Conservation (phyloP, 2,797 vertebrate species). For the Fringilla coelebs region DNA sequence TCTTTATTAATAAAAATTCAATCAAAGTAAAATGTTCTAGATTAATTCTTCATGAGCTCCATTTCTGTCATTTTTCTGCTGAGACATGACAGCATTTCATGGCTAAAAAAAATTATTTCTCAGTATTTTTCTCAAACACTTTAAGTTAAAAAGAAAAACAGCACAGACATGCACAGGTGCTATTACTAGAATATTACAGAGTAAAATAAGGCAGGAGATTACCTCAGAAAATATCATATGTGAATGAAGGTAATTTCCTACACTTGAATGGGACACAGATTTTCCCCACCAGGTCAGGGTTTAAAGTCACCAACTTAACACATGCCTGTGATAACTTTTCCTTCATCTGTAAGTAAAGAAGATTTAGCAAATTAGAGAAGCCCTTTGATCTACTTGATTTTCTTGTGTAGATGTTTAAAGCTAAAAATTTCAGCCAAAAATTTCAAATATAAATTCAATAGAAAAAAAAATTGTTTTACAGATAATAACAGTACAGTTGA, state of each 20-base stretch:
- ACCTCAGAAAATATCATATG: neutral
- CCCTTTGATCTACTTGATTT: neutral
- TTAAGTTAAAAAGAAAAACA: neutral
- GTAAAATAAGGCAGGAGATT: neutral
- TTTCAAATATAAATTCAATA: neutral
- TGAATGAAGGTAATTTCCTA: neutral
- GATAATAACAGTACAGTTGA: neutral
- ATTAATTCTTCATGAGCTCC: neutral
- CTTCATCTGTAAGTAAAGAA: neutral
- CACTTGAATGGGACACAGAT: neutral
- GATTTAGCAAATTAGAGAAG: neutral
- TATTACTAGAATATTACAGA: neutral
- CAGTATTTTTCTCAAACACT: neutral
- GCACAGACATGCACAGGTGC: neutral
- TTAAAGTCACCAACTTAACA: neutral
- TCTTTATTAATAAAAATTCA: neutral
- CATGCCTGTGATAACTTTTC: neutral
- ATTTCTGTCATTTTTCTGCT: neutral
- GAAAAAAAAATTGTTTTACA: neutral
- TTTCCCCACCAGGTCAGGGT: neutral
- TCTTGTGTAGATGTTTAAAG: neutral
- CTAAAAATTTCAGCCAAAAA: neutral
- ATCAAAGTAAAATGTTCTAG: neutral
- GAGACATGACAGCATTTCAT: neutral
- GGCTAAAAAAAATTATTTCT: neutral